Evolutionary conservation across 2,888 invertebrate genomes (phyloP), one percentile per base, ranked within the genome.

Genomic region (Apoda limacodes): DNA sequence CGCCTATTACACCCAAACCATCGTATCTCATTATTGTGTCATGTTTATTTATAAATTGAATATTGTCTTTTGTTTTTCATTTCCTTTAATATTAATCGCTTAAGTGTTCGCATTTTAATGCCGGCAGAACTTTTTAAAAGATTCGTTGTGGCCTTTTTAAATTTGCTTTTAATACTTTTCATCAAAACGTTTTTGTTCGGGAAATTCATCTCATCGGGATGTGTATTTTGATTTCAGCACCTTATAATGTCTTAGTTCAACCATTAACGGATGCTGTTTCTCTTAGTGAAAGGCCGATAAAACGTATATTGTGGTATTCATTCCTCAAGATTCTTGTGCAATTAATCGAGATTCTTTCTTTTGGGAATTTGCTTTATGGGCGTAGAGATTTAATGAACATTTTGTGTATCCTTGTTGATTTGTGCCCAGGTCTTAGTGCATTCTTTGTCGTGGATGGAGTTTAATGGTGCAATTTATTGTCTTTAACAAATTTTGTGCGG

Each of bases 221-320:
- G n/a, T n/a, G n/a, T n/a, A 62, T 70, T 70, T 62, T 53, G 45
- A 52, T 68, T 57, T 76, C 76, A 59, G 54, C 76, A 63, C 72
- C 58, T 65, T 63, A 68, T 66, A 72, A 69, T 50, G 56, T 62
- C 60, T 58, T 60, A 56, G 51, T 60, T 46, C 60, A 58, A 53
- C 66, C 75, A 76, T 78, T 76, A 75, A 76, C 66, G 17, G 65
- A 65, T 72, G 71, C 76, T 76, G 71, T 75, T 46, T 64, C 46
- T 51, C 57, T 66, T 74, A 76, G 76, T 78, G 71, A 74, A 66
- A 68, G 74, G 58, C 60, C 55, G 72, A 76, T 75, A 76, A 76
- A 70, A 75, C 70, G 66, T 74, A 70, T 71, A 76, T 67, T 62
- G 70, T 62, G 60, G 55, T 57, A 63, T 70, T 67, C 69, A 61